phyloP scores from a whole-genome alignment of 2,113 vertebrate species.

The Bufo bufo region DNA sequence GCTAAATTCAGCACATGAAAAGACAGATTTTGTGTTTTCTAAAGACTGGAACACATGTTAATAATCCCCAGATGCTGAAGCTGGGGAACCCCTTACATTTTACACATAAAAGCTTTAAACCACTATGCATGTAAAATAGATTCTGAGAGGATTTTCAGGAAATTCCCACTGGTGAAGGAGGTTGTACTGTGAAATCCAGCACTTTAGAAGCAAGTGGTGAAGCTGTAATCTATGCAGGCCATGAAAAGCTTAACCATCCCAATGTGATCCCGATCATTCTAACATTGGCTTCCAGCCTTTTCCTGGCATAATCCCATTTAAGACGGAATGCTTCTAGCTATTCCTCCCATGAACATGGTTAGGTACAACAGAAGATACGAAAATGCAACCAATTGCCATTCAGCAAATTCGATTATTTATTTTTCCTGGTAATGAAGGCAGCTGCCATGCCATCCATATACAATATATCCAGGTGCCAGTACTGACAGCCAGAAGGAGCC shows the following conservation, averaged over 20 bases:
- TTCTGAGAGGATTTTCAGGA: constrained; percentile 35
- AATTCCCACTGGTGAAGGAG: constrained; percentile 30
- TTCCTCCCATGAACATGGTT: not conserved
- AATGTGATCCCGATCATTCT: constrained; percentile 35
- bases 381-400: not conserved
- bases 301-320: constrained; percentile 38
- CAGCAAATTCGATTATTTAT: not conserved
- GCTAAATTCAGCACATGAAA: not conserved
- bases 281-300: constrained; percentile 21
- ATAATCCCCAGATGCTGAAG: constrained; percentile 18
- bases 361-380: not conserved
- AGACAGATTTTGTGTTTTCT: not conserved
- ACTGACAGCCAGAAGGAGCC: too few species aligned
- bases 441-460: too few species aligned
- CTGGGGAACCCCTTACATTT: constrained; percentile 23
- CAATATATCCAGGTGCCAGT: too few species aligned
- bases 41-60: not conserved
- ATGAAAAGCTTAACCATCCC: constrained; percentile 44
- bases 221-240: constrained; percentile 41
- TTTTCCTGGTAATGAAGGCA: not conserved
- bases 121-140: not conserved
- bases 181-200: constrained; percentile 43
- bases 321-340: not conserved
- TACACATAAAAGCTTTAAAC: not conserved
- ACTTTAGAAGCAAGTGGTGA: constrained; percentile 32